A percentile compares a stretch with the other conserved stretches of the same genome.
Conservation (phyloP, 2,888 invertebrate species). For the Parnassius smintheus region DNA sequence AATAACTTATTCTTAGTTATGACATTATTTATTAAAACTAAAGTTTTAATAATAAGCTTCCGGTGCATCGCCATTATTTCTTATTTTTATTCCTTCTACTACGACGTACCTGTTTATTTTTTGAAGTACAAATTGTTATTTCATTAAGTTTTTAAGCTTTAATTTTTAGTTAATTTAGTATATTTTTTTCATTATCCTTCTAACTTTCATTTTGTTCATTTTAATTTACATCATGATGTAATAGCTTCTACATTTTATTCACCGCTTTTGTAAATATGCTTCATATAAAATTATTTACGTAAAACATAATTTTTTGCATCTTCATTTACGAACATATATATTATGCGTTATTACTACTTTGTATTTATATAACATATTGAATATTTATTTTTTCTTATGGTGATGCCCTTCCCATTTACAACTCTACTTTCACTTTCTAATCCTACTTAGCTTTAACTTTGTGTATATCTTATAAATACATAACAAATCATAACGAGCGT, state of each 20-base stretch:
- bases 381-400: slow-evolving; percentile 30
- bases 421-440: slow-evolving; percentile 38
- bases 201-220: slow-evolving; percentile 30
- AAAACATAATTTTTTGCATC: slow-evolving; percentile 67
- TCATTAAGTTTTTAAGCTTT: slow-evolving; percentile 53
- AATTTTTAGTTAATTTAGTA: slow-evolving; percentile 40
- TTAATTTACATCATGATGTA: background rate
- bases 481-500: slow-evolving; percentile 43
- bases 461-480: background rate
- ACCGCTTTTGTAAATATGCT: slow-evolving; percentile 74
- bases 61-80: slow-evolving; percentile 22
- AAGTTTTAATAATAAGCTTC: slow-evolving; percentile 32
- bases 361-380: slow-evolving; percentile 32
- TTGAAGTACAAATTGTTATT: slow-evolving; percentile 59
- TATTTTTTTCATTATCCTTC: slow-evolving; percentile 38
- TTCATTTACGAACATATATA: slow-evolving; percentile 38
- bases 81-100: slow-evolving; percentile 35
- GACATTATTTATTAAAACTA: slow-evolving; percentile 34
- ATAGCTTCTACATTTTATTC: slow-evolving; percentile 32
- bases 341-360: slow-evolving; percentile 25
- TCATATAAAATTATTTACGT: slow-evolving; percentile 66
- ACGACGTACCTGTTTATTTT: slow-evolving; percentile 58
- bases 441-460: background rate
- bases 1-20: slow-evolving; percentile 49
- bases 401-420: slow-evolving; percentile 46